Evolutionary conservation across 2,888 invertebrate genomes (phyloP), one percentile per base, ranked within the genome.

Genomic region (Erebia epiphron): DNA sequence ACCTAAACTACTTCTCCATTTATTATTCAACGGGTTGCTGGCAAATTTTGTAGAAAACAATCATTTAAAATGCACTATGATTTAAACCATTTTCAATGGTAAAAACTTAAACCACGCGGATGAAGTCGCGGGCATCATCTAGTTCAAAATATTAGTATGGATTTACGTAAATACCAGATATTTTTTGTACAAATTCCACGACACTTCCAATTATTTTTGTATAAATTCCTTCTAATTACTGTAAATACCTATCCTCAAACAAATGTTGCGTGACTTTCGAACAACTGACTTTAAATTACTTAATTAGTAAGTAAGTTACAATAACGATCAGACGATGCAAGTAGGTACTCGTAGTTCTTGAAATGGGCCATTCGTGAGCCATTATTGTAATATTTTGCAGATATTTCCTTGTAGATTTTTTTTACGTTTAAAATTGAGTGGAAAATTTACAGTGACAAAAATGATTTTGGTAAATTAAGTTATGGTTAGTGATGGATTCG

Each of bases 301-400:
- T 46, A 57, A 66, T 66, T 66, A 66, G 56, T 62, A 21, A 64
- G 49, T 46, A 21, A 64, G 49, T 46, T 14, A 63, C 56, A 66
- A 41, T 66, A 66, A 46, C 66, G 46, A 66, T 54, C 41, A 11
- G 43, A 46, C 41, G 43, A 52, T 56, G 16, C 5, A n/a, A 54
- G 54, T 65, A 21, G 1, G 1, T 21, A 21, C 26, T 26, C 26
- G 26, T 26, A 56, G 56, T 46, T 66, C 56, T 56, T 66, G 66
- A 66, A 66, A 66, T 66, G 18, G 66, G 66, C 56, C 66, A 66
- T 66, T 66, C 66, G 66, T 66, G 66, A 66, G 14, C 10, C 46
- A 18, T 64, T 64, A 66, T 66, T 56, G 66, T 18, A 66, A 54
- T 56, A 21, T 49, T 18, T 14, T 11, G 5, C 13, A 14, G 43